These are phyloP conservation scores for Dryomyza anilis DNA, from an alignment of 2,888 invertebrate genomes.

Conservation along the genomic window DNA sequence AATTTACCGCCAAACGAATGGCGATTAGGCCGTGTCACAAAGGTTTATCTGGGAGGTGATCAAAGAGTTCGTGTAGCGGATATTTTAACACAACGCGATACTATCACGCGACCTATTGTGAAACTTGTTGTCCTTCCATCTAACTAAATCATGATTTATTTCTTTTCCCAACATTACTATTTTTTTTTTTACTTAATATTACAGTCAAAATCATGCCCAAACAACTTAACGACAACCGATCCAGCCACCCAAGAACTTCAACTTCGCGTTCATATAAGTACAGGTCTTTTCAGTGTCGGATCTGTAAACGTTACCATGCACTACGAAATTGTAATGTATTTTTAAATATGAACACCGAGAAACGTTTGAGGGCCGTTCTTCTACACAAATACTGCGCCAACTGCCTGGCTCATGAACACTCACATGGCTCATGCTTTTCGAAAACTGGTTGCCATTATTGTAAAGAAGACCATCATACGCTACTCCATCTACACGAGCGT, in stretches of 20 bases:
- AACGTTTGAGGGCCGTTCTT: not conserved
- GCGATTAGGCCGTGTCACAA: not conserved
- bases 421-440: not conserved
- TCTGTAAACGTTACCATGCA: not conserved
- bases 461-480: not conserved
- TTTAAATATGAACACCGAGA: not conserved
- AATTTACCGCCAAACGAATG: slow-evolving; percentile 10
- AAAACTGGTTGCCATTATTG: not conserved
- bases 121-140: not conserved
- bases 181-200: not conserved
- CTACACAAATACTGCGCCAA: not conserved
- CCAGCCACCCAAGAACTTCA: not conserved
- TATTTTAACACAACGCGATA: not conserved
- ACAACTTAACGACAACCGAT: too few species aligned
- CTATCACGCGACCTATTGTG: not conserved
- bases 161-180: too few species aligned
- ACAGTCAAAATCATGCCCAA: too few species aligned
- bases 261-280: not conserved
- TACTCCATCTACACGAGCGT: not conserved
- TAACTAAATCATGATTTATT: not conserved
- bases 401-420: too few species aligned
- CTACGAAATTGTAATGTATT: not conserved
- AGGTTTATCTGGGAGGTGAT: slow-evolving; percentile 3
- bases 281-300: not conserved
- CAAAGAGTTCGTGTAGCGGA: not conserved